These are phyloP conservation scores for Brachypterus glaber DNA, from an alignment of 2,888 invertebrate genomes.

Conservation along the genomic window DNA sequence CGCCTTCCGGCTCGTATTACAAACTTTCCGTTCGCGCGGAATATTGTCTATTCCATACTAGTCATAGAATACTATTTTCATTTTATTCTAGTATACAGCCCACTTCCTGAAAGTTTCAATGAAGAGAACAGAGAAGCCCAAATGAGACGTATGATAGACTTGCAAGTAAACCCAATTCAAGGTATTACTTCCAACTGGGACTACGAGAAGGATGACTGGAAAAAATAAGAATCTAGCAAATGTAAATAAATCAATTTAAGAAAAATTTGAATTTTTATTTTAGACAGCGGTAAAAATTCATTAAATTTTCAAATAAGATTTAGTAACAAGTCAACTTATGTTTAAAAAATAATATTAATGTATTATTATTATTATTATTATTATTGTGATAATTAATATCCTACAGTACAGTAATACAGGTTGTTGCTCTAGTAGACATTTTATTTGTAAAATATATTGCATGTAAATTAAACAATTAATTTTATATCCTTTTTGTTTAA, in stretches of 20 bases:
- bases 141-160: slow-evolving; percentile 50
- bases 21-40: neutral
- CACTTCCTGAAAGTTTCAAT: slow-evolving; percentile 46
- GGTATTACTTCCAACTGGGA: slow-evolving; percentile 59
- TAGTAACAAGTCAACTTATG: too few relatives aligned
- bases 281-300: slow-evolving; percentile 5
- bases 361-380: neutral
- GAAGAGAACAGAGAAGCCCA: slow-evolving; percentile 52
- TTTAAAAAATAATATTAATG: neutral
- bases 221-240: slow-evolving; percentile 35
- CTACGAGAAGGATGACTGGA: slow-evolving; percentile 62
- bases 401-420: too few relatives aligned
- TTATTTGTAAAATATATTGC: slow-evolving; percentile 2
- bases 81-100: slow-evolving; percentile 31
- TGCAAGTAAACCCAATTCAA: slow-evolving; percentile 48
- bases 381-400: neutral
- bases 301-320: neutral
- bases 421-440: neutral
- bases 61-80: neutral
- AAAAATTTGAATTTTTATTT: neutral
- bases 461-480: too few relatives aligned
- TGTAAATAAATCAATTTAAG: neutral
- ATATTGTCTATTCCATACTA: neutral
- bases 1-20: too few relatives aligned
- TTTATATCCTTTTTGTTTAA: too few relatives aligned